Base-by-base conservation (phyloP, 2,888 invertebrate species). In the Pediacus dermestoides region DNA sequence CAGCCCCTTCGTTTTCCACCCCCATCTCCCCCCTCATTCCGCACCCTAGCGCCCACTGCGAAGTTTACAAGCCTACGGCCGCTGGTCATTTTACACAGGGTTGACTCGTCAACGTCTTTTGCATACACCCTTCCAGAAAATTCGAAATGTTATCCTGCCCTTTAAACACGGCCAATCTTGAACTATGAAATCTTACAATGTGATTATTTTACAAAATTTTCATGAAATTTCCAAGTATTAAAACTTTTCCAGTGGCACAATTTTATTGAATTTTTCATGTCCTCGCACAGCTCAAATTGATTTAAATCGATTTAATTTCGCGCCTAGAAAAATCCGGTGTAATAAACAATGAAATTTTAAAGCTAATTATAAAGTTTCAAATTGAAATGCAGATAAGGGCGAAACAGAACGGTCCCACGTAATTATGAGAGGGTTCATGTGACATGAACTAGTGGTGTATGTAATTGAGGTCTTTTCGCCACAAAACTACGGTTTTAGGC, bases 11-110 rank as follows among this genome's bases (percentile, higher is more conserved):
- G 36, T 26, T n/a, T 44, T 27, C 44, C 52, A 43, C 39, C 42
- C 42, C 31, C 22, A 30, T 35, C 36, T 39, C 40, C 48, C 38
- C 31, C 37, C 40, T 37, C 42, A 43, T 46, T 34, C 49, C 50
- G 48, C 37, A 49, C 47, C 53, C 51, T 14, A 25, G 25, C 28
- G 14, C 13, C 13, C 55, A 53, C 60, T 58, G 62, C 60, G 60
- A 63, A 67, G 63, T 67, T 67, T 67, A 67, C 66, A 67, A 65
- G 66, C 66, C 65, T 59, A 64, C 60, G 63, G 66, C 68, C 70
- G 68, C 67, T 70, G 70, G 70, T 70, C 70, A 70, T 68, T 70
- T 64, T 60, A 58, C 52, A 55, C 67, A 64, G 63, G 55, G 64
- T 52, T 58, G 61, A 58, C 61, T 64, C 60, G 61, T 63, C 59